Evolutionary conservation across 2,797 vertebrate genomes (phyloP).

Genomic region (Florisuga fusca): DNA sequence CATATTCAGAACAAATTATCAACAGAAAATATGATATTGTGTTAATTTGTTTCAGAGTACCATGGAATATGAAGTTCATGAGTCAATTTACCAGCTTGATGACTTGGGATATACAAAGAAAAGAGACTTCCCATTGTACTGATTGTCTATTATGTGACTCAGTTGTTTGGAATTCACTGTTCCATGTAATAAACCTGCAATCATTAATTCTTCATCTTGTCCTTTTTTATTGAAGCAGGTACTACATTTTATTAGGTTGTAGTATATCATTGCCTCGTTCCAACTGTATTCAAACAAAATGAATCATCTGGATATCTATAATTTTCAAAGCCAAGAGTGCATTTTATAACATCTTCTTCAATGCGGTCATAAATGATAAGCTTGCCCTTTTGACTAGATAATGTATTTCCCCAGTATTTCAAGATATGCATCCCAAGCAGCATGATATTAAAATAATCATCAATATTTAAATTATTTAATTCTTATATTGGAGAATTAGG

Average conservation of each 20-base stretch:
- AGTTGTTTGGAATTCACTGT: slow-evolving; percentile 33
- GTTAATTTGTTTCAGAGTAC: slow-evolving; percentile 69
- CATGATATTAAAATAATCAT: background rate
- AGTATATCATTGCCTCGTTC: background rate
- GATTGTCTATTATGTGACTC: slow-evolving; percentile 5
- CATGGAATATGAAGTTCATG: slow-evolving; percentile 22
- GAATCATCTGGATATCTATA: background rate
- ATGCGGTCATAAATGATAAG: background rate
- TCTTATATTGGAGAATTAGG: background rate
- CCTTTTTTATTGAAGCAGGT: background rate
- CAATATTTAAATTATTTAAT: background rate
- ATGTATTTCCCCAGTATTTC: background rate
- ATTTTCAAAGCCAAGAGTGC: background rate
- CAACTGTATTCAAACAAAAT: background rate
- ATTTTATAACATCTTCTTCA: background rate
- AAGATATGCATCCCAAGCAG: background rate
- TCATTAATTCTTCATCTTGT: background rate
- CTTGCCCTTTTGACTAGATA: background rate
- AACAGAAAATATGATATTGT: background rate
- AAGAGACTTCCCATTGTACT: slow-evolving; percentile 19
- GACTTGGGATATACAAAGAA: slow-evolving; percentile 17
- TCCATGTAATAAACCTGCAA: slow-evolving; percentile 72
- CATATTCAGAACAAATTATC: background rate
- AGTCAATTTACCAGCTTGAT: background rate
- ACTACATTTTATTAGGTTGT: background rate